Conservation (phyloP, 2,888 invertebrate species). For the Anorthoa munda region DNA sequence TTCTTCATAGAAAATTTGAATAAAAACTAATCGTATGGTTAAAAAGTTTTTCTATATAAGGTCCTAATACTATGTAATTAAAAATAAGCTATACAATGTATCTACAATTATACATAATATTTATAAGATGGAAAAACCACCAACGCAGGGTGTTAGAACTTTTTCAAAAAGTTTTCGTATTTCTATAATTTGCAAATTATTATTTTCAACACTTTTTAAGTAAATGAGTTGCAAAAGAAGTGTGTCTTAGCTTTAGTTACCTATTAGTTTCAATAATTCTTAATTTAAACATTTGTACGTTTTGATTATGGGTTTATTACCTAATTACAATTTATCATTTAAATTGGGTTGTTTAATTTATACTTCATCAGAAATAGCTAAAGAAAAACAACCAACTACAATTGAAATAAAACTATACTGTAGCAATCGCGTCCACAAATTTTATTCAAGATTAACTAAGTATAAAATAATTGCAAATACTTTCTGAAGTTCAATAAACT, state of each 20-base stretch:
- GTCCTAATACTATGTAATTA: constrained; percentile 47
- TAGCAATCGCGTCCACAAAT: constrained; percentile 15
- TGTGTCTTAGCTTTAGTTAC: constrained; percentile 27
- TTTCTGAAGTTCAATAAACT: neutral
- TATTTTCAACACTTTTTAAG: constrained; percentile 44
- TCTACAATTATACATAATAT: constrained; percentile 57
- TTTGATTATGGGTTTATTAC: constrained; percentile 42
- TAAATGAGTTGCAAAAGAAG: constrained; percentile 29
- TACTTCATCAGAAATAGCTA: neutral
- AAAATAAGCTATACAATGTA: constrained; percentile 58
- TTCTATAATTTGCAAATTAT: constrained; percentile 51
- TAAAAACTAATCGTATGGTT: too few relatives aligned
- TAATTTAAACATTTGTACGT: constrained; percentile 53
- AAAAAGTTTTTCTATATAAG: too few relatives aligned
- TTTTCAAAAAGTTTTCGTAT: neutral
- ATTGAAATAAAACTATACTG: constrained; percentile 37
- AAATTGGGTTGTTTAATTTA: constrained; percentile 4
- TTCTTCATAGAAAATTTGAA: too few relatives aligned
- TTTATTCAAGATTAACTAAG: constrained; percentile 14
- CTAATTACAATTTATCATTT: constrained; percentile 26
- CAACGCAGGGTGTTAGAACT: constrained; percentile 34
- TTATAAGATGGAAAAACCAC: constrained; percentile 35
- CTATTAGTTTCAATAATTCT: constrained; percentile 35
- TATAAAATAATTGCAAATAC: constrained; percentile 20
- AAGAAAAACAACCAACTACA: constrained; percentile 9